Conservation (phyloP, 2,113 vertebrate species). For the Laticauda colubrina region DNA sequence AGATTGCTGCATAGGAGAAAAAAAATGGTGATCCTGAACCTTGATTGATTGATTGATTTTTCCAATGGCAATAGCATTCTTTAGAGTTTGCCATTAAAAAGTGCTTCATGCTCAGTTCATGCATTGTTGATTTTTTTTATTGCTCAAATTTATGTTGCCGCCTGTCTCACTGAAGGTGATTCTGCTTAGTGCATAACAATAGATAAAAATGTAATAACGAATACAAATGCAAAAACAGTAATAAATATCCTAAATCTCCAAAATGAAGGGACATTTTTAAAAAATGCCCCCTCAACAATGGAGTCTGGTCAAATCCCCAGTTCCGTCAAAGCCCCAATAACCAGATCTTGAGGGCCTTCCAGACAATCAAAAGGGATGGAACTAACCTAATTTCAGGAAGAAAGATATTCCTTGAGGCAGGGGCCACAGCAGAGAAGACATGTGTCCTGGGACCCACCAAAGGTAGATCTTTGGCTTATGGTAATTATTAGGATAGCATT, state of each 20-base stretch:
- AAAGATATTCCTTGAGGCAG: not conserved
- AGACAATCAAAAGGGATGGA: not conserved
- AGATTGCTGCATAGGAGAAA: not conserved
- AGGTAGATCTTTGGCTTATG: not conserved
- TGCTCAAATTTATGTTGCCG: not conserved
- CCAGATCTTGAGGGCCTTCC: not conserved
- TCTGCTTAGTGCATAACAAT: not conserved
- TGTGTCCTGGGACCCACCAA: not conserved
- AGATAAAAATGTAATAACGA: not conserved
- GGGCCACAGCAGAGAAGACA: not conserved
- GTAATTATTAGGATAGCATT: not conserved
- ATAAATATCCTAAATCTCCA: not conserved
- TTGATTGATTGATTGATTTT: not conserved
- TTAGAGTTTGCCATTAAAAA: not conserved
- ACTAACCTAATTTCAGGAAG: not conserved
- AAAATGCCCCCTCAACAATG: not conserved
- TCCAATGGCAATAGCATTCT: not conserved
- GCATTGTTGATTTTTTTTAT: not conserved
- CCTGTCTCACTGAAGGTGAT: not conserved
- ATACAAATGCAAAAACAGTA: not conserved
- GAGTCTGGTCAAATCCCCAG: not conserved
- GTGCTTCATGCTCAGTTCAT: not conserved
- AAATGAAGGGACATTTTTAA: not conserved
- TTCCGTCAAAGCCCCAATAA: not conserved
- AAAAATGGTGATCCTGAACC: not conserved